These are phyloP conservation scores for Probaryconus sp. DNA, from an alignment of 1,140 invertebrate species.

Conservation along the genomic window DNA sequence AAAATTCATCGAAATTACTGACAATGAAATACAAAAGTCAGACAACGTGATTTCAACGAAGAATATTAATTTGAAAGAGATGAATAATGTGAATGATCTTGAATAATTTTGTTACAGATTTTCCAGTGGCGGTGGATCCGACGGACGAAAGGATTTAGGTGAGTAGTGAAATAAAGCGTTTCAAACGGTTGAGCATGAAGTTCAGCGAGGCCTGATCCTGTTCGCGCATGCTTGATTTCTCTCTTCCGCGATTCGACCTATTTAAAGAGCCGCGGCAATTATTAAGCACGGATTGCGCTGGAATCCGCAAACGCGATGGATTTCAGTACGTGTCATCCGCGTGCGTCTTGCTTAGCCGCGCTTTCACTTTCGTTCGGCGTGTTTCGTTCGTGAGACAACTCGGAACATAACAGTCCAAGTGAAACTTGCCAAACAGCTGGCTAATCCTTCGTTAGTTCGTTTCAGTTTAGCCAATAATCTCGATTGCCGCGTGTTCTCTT, in stretches of 20 bases:
- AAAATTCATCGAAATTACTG: too few species aligned
- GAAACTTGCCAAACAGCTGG: slow-evolving; percentile 24
- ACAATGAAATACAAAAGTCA: too few species aligned
- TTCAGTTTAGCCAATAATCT: too few species aligned
- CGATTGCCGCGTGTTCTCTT: too few species aligned
- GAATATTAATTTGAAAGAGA: too few species aligned
- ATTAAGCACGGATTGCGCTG: too few species aligned
- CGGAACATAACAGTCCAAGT: slow-evolving; percentile 29
- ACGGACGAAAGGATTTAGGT: slow-evolving; percentile 70
- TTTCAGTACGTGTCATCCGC: slow-evolving; percentile 52
- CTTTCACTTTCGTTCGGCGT: slow-evolving; percentile 48
- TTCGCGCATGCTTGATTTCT: slow-evolving; percentile 48
- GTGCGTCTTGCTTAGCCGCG: slow-evolving; percentile 32
- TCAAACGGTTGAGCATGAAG: slow-evolving; percentile 40
- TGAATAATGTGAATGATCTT: too few species aligned
- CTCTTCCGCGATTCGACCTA: slow-evolving; percentile 40
- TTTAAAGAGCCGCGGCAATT: slow-evolving; percentile 34
- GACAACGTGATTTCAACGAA: too few species aligned
- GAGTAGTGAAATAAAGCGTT: slow-evolving; percentile 30
- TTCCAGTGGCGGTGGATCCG: slow-evolving; percentile 65
- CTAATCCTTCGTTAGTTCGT: too few species aligned
- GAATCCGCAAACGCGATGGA: slow-evolving; percentile 34
- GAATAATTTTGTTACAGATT: slow-evolving; percentile 67
- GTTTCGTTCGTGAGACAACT: slow-evolving; percentile 25
- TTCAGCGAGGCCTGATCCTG: slow-evolving; percentile 26